Base-by-base conservation (phyloP, 2,888 invertebrate species). In the Melipona beecheii region DNA sequence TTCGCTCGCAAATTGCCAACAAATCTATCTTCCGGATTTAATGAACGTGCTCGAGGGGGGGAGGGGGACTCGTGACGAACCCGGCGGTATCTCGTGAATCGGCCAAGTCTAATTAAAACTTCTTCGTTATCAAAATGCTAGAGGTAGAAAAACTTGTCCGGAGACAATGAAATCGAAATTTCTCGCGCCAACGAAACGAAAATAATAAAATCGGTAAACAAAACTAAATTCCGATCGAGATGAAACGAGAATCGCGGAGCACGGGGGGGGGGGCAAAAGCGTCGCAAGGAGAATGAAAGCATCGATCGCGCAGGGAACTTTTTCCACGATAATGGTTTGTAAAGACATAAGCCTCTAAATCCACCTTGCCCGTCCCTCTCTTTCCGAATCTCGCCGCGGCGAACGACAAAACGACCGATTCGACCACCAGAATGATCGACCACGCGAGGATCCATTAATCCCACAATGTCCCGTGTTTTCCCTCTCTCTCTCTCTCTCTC, bases 331-430 rank as follows among this genome's bases (percentile, higher is more conserved):
- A 70, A 70, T 31, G 36, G 70, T n/a, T 54, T 36, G 56, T 27
- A 69, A 69, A 69, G 52, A 69, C 24, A 52, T 69, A 69, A 69
- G 50, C 31, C 52, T 52, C 21, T 69, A 52, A 69, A 69, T 69
- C 50, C 27, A 4, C 27, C 0, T 52, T 19, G 5, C 13, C 68
- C 11, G 17, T 9, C 19, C 19, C 17, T 11, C 43, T 27, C 27
- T 24, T 15, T 17, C 24, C n/a, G 49, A n/a, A 66, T 66, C 49
- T 49, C 0, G 31, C 31, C 49, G 1, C 17, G 24, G 49, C 24
- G 19, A 19, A 15, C n/a, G 13, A 69, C 21, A 69, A 24, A 27
- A 69, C 52, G 19, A 52, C 13, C 9, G 9, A 21, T 31, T n/a
- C 24, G 68, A 21, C 27, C 31, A 17, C 21, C 27, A 31, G 27